phyloP scores from a whole-genome alignment of 1,140 invertebrate species.

The Drosophila sp. region DNA sequence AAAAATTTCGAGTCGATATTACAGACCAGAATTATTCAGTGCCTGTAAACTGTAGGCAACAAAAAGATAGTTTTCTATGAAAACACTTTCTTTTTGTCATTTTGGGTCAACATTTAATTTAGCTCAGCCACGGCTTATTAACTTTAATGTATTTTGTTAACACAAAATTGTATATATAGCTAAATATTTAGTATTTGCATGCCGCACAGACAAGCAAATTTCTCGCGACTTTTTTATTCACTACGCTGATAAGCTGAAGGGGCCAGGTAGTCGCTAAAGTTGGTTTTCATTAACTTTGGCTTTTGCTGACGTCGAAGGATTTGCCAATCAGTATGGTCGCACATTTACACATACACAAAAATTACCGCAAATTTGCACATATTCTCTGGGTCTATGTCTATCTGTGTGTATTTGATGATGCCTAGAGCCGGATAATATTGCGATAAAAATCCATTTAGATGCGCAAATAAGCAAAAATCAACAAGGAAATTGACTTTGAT shows the following conservation, averaged over 20 bases:
- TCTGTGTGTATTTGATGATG: conserved; percentile 37
- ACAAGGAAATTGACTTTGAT: conserved; percentile 79
- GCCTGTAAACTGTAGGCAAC: too few species aligned
- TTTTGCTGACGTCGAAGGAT: conserved; percentile 73
- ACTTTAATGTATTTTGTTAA: neutral
- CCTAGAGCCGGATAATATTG: conserved; percentile 70
- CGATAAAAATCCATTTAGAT: conserved; percentile 80
- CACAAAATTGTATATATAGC: neutral
- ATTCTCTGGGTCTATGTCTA: conserved; percentile 21
- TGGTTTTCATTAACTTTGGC: conserved; percentile 40
- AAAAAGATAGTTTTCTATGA: too few species aligned
- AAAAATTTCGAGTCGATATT: too few species aligned
- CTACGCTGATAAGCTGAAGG: neutral
- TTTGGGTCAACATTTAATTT: neutral
- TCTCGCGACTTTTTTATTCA: neutral
- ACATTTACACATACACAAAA: conserved; percentile 6
- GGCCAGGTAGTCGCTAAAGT: neutral
- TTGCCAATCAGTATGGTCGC: conserved; percentile 57
- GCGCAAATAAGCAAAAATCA: conserved; percentile 80
- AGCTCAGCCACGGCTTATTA: neutral
- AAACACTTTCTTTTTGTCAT: neutral
- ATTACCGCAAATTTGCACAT: conserved; percentile 45
- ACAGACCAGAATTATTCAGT: too few species aligned
- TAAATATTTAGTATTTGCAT: neutral
- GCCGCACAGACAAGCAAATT: neutral